Evolutionary conservation across 2,797 vertebrate genomes (phyloP), one percentile per base, ranked within the genome.

Genomic region (Crocidura indochinensis): DNA sequence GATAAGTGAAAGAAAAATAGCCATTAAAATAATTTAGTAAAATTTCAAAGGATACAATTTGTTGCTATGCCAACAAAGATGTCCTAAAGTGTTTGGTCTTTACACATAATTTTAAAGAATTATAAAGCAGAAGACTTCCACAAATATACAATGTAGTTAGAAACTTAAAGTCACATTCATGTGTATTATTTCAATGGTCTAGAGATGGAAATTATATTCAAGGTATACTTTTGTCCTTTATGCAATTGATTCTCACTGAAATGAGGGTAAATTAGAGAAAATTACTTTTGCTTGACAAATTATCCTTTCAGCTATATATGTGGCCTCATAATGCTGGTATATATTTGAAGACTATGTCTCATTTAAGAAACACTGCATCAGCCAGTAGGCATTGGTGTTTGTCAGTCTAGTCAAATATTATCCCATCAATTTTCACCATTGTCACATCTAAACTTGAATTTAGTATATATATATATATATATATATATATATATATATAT

Each of bases 341-440:
- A 95, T 84, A 94, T 85, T 83, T 96, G 67, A 29, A 69, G 68
- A 94, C 88, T 94, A 79, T 93, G 79, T 17, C 60, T 76, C 77
- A 64, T 82, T 94, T 91, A 60, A 84, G 80, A 84, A 95, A 60
- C 26, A 79, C 27, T 84, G 6, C 44, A 83, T 77, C 82, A 85
- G 68, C 87, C 95, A 93, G 87, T 96, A 94, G 94, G 88, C 71
- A 77, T n/a, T 76, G 88, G 69, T 44, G 53, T 94, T 87, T 88
- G 72, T 86, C 12, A 3, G 29, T 31, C 24, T 65, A 72, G 84
- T 56, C 84, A 78, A 85, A 93, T 51, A 69, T 69, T 84, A 12
- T 29, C 92, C 73, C 82, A 22, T 91, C 20, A 38, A 92, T 56
- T 94, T 69, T 92, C 46, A 86, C 46, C 44, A 79, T 75, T 71